Percentiles rank a stretch among this genome's conserved stretches.
phyloP scores from a whole-genome alignment of 2,888 invertebrate species.

The Mycogona germanica region DNA sequence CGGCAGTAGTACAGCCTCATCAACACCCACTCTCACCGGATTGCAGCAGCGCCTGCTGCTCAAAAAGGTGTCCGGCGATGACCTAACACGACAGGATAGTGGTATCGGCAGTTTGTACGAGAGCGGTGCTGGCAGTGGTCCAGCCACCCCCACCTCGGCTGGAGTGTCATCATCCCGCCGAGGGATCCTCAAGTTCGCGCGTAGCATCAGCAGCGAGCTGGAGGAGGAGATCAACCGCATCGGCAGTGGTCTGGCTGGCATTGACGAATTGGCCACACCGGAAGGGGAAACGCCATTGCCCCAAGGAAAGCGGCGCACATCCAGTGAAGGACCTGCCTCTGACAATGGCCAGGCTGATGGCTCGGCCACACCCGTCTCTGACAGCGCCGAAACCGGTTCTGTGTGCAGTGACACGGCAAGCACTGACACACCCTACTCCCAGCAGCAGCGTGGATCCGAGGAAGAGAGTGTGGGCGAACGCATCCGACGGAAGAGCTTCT shows the following conservation, averaged over 20 bases:
- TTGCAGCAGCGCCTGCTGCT: neutral
- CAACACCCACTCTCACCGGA: neutral
- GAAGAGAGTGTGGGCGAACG: constrained; percentile 71
- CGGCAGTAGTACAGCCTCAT: neutral
- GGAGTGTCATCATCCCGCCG: neutral
- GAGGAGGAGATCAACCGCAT: constrained; percentile 9
- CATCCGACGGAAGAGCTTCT: constrained; percentile 78
- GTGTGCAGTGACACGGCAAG: constrained; percentile 16
- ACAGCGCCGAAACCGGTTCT: constrained; percentile 52
- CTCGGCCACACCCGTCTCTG: constrained; percentile 21
- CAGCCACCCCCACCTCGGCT: constrained; percentile 1
- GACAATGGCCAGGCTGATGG: neutral
- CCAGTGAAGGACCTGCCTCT: constrained; percentile 23
- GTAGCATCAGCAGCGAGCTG: constrained; percentile 10
- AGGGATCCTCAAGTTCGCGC: constrained; percentile 1
- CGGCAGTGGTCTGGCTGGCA: neutral
- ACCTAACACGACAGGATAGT: constrained; percentile 10
- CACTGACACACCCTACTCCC: constrained; percentile 5
- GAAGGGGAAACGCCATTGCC: neutral
- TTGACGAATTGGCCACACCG: neutral
- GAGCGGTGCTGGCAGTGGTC: constrained; percentile 2
- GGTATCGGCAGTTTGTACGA: constrained; percentile 14
- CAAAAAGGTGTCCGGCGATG: neutral
- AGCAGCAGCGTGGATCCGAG: constrained; percentile 26
- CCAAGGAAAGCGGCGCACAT: neutral